These are phyloP conservation scores for Drosophila mulleri DNA, from an alignment of 2,888 invertebrate genomes.

Conservation along the genomic window DNA sequence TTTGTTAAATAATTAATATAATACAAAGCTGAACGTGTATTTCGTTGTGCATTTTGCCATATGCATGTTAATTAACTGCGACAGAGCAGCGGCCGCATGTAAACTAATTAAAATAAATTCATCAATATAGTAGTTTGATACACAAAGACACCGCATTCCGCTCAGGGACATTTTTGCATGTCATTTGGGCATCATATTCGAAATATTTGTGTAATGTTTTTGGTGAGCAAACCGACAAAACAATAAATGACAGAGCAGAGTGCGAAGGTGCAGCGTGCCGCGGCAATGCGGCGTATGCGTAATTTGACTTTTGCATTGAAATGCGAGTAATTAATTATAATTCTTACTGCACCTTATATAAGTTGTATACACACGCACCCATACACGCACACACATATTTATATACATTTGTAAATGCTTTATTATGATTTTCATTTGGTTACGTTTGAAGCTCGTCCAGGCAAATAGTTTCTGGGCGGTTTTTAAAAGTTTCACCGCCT, in stretches of 20 bases:
- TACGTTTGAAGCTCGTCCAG: conserved; percentile 34
- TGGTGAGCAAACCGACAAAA: no score
- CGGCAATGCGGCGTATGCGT: conserved; percentile 40
- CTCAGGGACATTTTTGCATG: conserved; percentile 10
- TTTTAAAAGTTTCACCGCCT: conserved; percentile 72
- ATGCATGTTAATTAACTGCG: conserved; percentile 70
- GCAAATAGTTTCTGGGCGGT: conserved; percentile 70
- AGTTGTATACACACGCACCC: not conserved
- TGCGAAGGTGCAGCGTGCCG: not conserved
- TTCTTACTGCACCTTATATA: conserved; percentile 10
- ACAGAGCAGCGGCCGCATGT: conserved; percentile 48
- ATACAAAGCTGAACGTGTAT: conserved; percentile 24
- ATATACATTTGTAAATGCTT: conserved; percentile 31
- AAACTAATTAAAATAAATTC: conserved; percentile 74
- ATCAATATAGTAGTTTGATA: conserved; percentile 65
- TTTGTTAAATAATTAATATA: conserved; percentile 62
- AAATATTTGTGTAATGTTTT: conserved; percentile 5
- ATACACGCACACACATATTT: not conserved
- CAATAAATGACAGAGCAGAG: not conserved
- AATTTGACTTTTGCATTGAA: conserved; percentile 45
- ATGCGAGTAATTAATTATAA: conserved; percentile 71
- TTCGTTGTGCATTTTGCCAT: conserved; percentile 39
- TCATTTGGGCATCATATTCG: conserved; percentile 5
- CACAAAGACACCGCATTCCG: conserved; percentile 44
- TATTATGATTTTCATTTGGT: conserved; percentile 59